Evolutionary conservation across 2,797 vertebrate genomes (phyloP), one percentile per base, ranked within the genome.

Genomic region (Xenopus petersii): DNA sequence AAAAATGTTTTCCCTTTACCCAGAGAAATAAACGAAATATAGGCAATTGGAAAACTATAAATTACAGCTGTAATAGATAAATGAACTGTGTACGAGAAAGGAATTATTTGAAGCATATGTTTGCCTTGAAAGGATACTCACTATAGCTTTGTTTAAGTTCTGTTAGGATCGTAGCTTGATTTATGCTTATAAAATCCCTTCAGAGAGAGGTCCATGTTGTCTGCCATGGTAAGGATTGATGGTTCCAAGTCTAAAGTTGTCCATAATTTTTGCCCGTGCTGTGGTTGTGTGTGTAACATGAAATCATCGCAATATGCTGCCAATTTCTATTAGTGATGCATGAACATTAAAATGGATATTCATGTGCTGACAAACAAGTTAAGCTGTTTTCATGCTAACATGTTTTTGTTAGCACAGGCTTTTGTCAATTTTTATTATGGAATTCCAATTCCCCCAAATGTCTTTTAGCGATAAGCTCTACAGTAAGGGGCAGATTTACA

Each of bases 21-120:
- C 15, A 51, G 49, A 51, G 49, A 51, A 51, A 15, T 15, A 51
- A 2, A 51, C 10, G 12, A 51, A 51, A 12, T 51, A 15, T 1
- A 51, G 11, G 49, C 49, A 4, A 12, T 51, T 15, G 11, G 15
- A 15, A 51, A 51, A 51, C 49, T 51, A 51, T 51, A 60, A 46
- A 60, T 36, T 60, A 60, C 24, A 68, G 63, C 47, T 11, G 12
- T 62, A 48, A 55, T 68, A 54, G 66, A 77, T 63, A 77, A 63
- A 73, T 77, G 63, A 69, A 12, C 51, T 69, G 67, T 58, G 16
- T 42, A 17, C 26, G 56, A 68, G 15, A 68, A 56, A 21, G 16
- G 47, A 36, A 71, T 73, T 78, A 78, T 78, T 70, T 58, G 15
- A 78, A 78, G 75, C 70, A 78, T 60, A 78, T 78, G 75, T 73